Conservation (phyloP, 2,113 vertebrate species). For the Antigone vipio region DNA sequence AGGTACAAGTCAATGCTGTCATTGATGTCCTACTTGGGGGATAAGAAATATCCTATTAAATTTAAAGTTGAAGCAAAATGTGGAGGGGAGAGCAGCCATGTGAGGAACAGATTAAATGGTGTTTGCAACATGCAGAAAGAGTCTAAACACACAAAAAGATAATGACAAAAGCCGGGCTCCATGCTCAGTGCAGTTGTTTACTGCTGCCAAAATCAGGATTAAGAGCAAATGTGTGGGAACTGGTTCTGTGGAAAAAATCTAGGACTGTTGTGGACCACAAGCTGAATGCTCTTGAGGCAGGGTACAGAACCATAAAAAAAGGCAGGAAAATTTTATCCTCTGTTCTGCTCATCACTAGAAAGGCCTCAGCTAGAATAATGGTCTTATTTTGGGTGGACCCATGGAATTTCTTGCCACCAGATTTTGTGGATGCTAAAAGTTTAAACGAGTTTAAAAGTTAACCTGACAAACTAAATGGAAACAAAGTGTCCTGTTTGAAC, state of each 20-base stretch:
- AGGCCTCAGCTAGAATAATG: not conserved
- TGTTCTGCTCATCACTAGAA: not conserved
- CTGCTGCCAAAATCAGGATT: not conserved
- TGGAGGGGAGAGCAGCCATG: not conserved
- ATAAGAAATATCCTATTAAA: not conserved
- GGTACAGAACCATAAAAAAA: not conserved
- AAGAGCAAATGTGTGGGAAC: not conserved
- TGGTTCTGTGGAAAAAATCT: not conserved
- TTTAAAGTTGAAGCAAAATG: not conserved
- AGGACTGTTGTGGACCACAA: not conserved
- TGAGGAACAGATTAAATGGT: not conserved
- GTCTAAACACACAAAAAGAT: not conserved
- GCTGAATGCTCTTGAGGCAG: not conserved
- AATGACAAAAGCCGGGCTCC: not conserved
- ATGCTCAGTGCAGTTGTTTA: not conserved
- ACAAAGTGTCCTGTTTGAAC: accelerated
- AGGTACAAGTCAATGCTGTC: not conserved
- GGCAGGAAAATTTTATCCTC: not conserved
- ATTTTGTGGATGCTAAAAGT: not conserved
- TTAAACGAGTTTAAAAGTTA: not conserved
- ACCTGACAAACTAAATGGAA: not conserved
- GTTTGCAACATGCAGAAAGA: not conserved
- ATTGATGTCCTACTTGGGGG: not conserved
- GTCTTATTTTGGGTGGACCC: not conserved
- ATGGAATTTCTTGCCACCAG: not conserved